These are phyloP conservation scores for Callitettix versicolor DNA, from an alignment of 1,140 invertebrate genomes.

Conservation along the genomic window DNA sequence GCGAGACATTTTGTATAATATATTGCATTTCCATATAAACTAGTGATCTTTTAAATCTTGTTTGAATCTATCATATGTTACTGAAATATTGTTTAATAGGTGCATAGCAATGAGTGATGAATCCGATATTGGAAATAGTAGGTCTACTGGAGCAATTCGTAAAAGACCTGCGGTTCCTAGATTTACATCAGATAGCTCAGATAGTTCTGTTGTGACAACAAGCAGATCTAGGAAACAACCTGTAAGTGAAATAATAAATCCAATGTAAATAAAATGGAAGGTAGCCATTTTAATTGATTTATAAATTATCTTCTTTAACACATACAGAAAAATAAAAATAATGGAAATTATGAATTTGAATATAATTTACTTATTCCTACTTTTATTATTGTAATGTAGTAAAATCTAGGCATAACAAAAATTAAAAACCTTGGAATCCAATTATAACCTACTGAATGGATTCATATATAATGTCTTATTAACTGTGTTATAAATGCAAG, in stretches of 20 bases:
- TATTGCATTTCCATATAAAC: no score
- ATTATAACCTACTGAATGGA: no score
- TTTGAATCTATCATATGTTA: neutral
- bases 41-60: neutral
- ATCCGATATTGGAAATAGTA: conserved; percentile 4
- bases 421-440: no score
- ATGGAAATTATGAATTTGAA: no score
- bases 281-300: neutral
- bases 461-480: no score
- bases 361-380: no score
- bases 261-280: neutral
- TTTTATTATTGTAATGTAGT: no score
- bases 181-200: conserved; percentile 6
- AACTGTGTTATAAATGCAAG: no score
- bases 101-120: conserved; percentile 10
- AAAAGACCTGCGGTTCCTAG: conserved; percentile 5
- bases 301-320: no score
- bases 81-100: conserved; percentile 7
- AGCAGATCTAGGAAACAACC: conserved; percentile 7
- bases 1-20: no score
- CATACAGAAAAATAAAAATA: no score
- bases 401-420: no score
- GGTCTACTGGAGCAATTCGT: neutral
- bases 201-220: neutral
- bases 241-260: neutral